Evolutionary conservation across 2,888 invertebrate species (phyloP), one percentile per base, ranked within the genome.

Genomic region (Hirtodrosophila confusa): DNA sequence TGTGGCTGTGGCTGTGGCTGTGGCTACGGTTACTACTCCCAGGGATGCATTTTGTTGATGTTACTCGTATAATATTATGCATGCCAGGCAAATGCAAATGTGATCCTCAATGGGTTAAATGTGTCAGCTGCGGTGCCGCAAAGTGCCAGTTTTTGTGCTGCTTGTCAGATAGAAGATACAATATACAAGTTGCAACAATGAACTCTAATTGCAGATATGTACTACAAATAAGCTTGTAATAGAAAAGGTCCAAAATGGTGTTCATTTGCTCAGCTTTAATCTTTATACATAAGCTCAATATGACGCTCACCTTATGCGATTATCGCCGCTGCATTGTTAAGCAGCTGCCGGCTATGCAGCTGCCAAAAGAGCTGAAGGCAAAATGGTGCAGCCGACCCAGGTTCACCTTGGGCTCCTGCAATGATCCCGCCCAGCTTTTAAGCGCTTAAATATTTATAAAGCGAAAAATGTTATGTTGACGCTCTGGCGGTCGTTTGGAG

Each of bases 401-500:
- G 54, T 63, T 44, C 57, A 62, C 27, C 40, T 57, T 45, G 29
- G 51, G 55, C 41, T 50, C 31, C 44, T 40, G 37, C 37, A 57
- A 36, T 43, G 54, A 56, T 53, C 61, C 66, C 56, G 51, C 49
- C 55, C 55, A 60, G 84, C 83, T 84, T 78, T 83, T 80, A 78
- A 75, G 80, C 66, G 75, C 62, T 86, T 57, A 83, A 84, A 83
- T 86, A 83, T 83, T 83, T 83, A 83, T 86, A 68, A 69, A 75
- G 72, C 63, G 57, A 53, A 76, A 66, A 78, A 73, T 76, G 78
- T 68, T 69, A 78, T 86, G 75, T 80, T 75, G 73, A 68, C 79
- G 72, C 69, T 51, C 61, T 67, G 55, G 51, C 49, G 60, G 58
- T 48, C 55, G 63, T 49, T 61, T 58, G 36, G 45, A 35, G 39